Percentiles rank a stretch among this genome's conserved stretches.
phyloP scores from a whole-genome alignment of 2,797 vertebrate species.

The Aulostomus chinensis region DNA sequence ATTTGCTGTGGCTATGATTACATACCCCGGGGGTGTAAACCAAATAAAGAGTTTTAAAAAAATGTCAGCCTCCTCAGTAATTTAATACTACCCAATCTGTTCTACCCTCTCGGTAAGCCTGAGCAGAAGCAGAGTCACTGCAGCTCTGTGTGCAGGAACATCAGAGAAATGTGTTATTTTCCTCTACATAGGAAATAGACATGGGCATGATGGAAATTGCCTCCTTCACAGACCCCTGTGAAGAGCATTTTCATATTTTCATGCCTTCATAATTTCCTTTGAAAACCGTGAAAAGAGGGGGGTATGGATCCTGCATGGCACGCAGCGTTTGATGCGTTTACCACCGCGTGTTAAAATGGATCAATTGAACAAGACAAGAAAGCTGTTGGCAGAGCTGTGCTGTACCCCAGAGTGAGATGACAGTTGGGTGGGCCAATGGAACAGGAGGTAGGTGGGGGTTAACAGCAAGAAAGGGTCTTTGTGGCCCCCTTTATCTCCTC shows the following conservation, averaged over 20 bases:
- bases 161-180: conserved; percentile 71
- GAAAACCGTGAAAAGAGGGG: conserved; percentile 59
- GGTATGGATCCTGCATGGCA: conserved; percentile 51
- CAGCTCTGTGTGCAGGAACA: conserved; percentile 66
- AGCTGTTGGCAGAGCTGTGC: conserved; percentile 49
- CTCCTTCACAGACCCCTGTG: conserved; percentile 77
- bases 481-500: conserved; percentile 56
- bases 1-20: conserved; percentile 69
- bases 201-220: conserved; percentile 74
- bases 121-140: conserved; percentile 54
- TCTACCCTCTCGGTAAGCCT: conserved; percentile 57
- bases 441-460: conserved; percentile 59
- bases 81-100: conserved; percentile 69
- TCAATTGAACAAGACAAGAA: conserved; percentile 71
- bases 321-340: conserved; percentile 66
- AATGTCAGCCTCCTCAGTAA: conserved; percentile 61
- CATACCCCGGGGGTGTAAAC: conserved; percentile 68
- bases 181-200: conserved; percentile 68
- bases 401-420: conserved; percentile 56
- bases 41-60: conserved; percentile 66
- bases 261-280: conserved; percentile 78
- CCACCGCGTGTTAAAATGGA: conserved; percentile 66
- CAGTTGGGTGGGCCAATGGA: conserved; percentile 60
- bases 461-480: conserved; percentile 35
- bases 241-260: conserved; percentile 82